phyloP scores from a whole-genome alignment of 2,113 vertebrate genomes.

The Aplodontia rufa region DNA sequence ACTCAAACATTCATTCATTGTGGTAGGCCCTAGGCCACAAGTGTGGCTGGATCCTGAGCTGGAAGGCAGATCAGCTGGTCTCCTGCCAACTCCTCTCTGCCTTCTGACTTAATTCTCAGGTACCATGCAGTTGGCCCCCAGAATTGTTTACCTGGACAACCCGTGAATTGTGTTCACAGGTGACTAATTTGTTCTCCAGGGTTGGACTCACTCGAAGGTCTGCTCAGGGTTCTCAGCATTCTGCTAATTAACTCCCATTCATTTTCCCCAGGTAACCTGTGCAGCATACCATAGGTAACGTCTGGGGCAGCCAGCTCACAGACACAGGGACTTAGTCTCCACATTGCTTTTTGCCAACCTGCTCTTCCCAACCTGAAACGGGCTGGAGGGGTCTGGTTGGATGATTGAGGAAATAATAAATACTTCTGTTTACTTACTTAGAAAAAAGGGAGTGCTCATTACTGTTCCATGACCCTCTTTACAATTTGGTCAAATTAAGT shows the following conservation, averaged over 20 bases:
- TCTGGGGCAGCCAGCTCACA: neutral
- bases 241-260: neutral
- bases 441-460: neutral
- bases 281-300: neutral
- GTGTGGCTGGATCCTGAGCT: neutral
- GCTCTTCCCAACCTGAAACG: neutral
- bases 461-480: neutral
- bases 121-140: too few relatives aligned
- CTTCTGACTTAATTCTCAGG: neutral
- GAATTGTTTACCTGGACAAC: neutral
- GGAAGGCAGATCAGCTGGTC: neutral
- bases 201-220: neutral
- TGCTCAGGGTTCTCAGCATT: neutral
- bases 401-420: neutral
- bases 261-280: neutral
- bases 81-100: neutral
- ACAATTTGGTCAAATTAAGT: neutral
- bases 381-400: neutral
- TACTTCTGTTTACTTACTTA: neutral
- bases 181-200: neutral
- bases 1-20: neutral
- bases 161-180: neutral
- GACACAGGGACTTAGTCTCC: neutral
- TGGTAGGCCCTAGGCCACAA: neutral
- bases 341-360: neutral